A percentile compares a stretch with the other conserved stretches of the same genome.
These are phyloP conservation scores for Cydia amplana DNA, from an alignment of 1,140 invertebrate species.

Conservation along the genomic window DNA sequence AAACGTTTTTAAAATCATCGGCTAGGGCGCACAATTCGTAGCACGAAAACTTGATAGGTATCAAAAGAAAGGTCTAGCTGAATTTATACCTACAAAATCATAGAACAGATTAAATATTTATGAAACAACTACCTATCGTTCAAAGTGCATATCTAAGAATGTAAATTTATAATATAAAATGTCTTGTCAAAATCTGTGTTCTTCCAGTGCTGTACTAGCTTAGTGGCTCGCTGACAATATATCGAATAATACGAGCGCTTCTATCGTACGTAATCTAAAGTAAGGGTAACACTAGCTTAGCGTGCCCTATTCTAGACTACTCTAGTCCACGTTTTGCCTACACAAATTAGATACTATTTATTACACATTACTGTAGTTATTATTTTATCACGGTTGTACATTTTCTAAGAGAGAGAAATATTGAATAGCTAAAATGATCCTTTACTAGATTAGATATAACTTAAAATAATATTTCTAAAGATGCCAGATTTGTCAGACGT, in stretches of 20 bases:
- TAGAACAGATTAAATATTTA: slow-evolving; percentile 34
- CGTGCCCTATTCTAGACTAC: slow-evolving; percentile 11
- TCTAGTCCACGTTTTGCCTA: slow-evolving; percentile 28
- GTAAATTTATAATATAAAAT: slow-evolving; percentile 45
- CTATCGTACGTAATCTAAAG: slow-evolving; percentile 15
- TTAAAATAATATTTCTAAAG: slow-evolving; percentile 35
- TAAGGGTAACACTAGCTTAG: background rate
- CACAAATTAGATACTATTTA: slow-evolving; percentile 27
- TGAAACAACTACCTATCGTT: slow-evolving; percentile 39
- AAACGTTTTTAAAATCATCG: background rate
- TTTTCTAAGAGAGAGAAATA: slow-evolving; percentile 67
- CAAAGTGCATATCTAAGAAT: slow-evolving; percentile 61
- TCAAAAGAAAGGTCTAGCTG: background rate
- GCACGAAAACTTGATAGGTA: background rate
- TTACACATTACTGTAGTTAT: slow-evolving; percentile 34
- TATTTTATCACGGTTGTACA: slow-evolving; percentile 55
- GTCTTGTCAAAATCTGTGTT: slow-evolving; percentile 66
- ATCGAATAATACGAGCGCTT: slow-evolving; percentile 29
- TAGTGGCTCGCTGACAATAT: slow-evolving; percentile 71
- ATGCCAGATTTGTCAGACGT: background rate
- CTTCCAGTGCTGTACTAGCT: slow-evolving; percentile 69
- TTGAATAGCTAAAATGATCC: slow-evolving; percentile 46
- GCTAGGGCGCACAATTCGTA: background rate
- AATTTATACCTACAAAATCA: background rate
- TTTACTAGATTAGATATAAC: slow-evolving; percentile 47